phyloP scores from a whole-genome alignment of 2,113 vertebrate species.

The Pedetes capensis region DNA sequence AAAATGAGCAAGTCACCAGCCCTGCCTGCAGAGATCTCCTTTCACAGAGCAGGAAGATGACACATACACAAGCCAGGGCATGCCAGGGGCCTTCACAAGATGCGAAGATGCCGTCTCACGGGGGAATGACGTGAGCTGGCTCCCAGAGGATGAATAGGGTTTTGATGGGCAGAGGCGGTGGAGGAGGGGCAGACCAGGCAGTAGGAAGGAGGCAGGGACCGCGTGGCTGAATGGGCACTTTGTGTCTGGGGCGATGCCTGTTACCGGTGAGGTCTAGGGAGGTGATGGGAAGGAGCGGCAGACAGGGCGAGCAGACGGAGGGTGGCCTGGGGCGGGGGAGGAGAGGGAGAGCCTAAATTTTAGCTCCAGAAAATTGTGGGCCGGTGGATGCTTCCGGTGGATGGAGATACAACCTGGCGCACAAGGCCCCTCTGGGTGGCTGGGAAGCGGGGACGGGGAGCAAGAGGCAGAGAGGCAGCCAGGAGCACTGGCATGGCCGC shows the following conservation, averaged over 20 bases:
- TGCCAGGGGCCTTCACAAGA: rapidly evolving
- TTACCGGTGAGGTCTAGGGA: not conserved
- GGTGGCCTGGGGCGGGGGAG: not conserved
- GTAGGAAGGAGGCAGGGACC: not conserved
- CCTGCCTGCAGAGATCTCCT: not conserved
- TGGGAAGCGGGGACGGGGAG: no score
- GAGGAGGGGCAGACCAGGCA: not conserved
- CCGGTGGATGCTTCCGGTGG: not conserved
- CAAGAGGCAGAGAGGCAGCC: not conserved
- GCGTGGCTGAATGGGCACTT: not conserved
- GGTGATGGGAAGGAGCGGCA: not conserved
- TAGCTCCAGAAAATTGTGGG: not conserved
- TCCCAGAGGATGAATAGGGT: not conserved
- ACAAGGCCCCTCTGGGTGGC: no score
- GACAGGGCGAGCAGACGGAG: not conserved
- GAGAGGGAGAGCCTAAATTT: no score
- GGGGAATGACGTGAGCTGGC: not conserved
- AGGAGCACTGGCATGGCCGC: not conserved
- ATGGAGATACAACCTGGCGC: not conserved
- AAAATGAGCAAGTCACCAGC: not conserved
- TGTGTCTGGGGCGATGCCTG: not conserved
- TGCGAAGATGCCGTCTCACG: rapidly evolving
- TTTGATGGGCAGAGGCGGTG: not conserved
- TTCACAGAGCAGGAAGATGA: not conserved
- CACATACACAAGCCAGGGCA: not conserved